Conservation (phyloP, 1,140 invertebrate species). For the Diorhabda carinulata region DNA sequence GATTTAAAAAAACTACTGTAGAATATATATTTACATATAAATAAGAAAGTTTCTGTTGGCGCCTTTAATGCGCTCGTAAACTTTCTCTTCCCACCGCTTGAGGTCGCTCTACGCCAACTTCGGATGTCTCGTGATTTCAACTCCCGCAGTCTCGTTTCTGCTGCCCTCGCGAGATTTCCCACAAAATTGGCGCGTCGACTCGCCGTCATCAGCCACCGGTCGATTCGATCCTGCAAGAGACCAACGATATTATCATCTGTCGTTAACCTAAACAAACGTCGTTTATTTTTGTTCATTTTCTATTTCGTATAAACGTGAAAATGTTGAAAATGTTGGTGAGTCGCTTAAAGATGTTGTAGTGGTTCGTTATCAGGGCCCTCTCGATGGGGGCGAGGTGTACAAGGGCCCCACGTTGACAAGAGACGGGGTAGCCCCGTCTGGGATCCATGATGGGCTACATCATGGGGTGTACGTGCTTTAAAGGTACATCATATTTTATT, state of each 20-base stretch:
- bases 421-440: constrained; percentile 45
- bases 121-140: neutral
- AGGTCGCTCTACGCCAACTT: neutral
- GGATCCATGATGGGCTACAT: constrained; percentile 79
- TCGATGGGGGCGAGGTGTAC: constrained; percentile 41
- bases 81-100: neutral
- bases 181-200: neutral
- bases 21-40: no score
- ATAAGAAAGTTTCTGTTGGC: constrained; percentile 19
- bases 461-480: constrained; percentile 84
- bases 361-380: constrained; percentile 34
- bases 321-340: neutral
- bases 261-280: constrained; percentile 1
- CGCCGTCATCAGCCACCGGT: neutral
- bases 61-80: neutral
- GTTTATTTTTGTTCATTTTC: no score
- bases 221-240: constrained; percentile 6
- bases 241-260: constrained; percentile 6
- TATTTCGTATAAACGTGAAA: neutral
- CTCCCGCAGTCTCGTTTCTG: constrained; percentile 12
- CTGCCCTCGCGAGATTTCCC: constrained; percentile 8
- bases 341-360: neutral
- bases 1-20: no score
- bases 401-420: constrained; percentile 47
- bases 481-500: constrained; percentile 57